Base-by-base conservation (phyloP, 2,797 vertebrate species). In the Delichon dasypus region DNA sequence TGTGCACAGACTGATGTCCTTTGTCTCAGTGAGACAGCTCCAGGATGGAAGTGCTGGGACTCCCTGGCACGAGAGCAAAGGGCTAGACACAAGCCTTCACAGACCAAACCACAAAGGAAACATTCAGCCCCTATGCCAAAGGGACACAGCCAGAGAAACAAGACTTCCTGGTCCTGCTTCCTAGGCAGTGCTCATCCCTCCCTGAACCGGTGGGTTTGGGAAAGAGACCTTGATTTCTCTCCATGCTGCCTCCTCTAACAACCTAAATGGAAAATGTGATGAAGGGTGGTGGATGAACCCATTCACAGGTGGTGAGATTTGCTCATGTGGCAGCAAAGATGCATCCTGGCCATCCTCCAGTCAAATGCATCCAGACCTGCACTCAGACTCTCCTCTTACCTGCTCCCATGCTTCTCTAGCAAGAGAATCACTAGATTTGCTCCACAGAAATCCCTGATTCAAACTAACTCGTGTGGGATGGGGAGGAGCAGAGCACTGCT, bases 21-120 rank as follows among this genome's bases (percentile, higher is more conserved):
- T 93, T 95, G 96, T 88, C 77, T 68, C 66, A 36, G 78, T 4
- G 44, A 96, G 85, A 93, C 83, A 96, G 83, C 95, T 93, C 93
- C 91, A 97, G 95, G 95, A 94, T 95, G 94, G 96, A 94, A 94
- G 96, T 94, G 88, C 94, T 0, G 67, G 95, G 91, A 96, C 94
- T 96, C 96, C 94, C 95, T 97, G 95, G 95, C 95, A 96, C 93
- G 47, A 96, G 95, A 96, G 95, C 91, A 95, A 97, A 97, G 94
- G 75, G 86, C n/a, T 61, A 89, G 86, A 95, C 94, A 96, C 88
- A 96, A 95, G 95, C 88, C 75, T 90, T 82, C 85, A 95, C 89
- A 96, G 78, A 95, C 38, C 47, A 79, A 94, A 72, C 84, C 92
- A 96, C 95, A 96, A 95, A 95, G 90, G 93, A 94, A 95, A 95